phyloP scores from a whole-genome alignment of 1,140 invertebrate genomes.

The Papilio helenus region DNA sequence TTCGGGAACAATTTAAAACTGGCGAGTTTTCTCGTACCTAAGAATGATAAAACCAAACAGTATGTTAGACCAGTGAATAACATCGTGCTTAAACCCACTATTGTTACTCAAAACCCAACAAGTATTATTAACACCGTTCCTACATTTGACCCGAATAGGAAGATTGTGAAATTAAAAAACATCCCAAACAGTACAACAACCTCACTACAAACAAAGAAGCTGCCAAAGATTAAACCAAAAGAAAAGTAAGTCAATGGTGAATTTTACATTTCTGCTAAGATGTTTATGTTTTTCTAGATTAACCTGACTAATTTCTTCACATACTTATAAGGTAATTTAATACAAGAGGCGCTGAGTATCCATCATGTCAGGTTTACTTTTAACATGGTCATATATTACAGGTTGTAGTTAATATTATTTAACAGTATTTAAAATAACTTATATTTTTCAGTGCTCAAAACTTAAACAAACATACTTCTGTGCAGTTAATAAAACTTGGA shows the following conservation, averaged over 20 bases:
- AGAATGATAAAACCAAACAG: constrained; percentile 59
- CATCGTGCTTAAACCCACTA: constrained; percentile 63
- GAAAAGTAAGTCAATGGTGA: constrained; percentile 61
- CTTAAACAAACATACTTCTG: constrained; percentile 66
- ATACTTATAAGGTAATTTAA: too few species aligned
- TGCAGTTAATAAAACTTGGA: constrained; percentile 74
- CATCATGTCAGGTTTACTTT: too few species aligned
- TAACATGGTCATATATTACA: too few species aligned
- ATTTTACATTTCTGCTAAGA: constrained; percentile 29
- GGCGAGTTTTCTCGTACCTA: constrained; percentile 71
- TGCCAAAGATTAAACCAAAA: constrained; percentile 75
- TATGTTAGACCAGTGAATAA: constrained; percentile 56
- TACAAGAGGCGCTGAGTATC: too few species aligned
- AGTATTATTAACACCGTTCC: constrained; percentile 51
- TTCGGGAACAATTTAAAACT: constrained; percentile 73
- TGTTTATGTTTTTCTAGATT: too few species aligned
- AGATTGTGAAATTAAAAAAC: constrained; percentile 68
- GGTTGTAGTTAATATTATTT: neutral
- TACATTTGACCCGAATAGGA: constrained; percentile 69
- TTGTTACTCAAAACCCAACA: constrained; percentile 39
- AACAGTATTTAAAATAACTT: constrained; percentile 6
- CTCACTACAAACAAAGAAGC: constrained; percentile 55
- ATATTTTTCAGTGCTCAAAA: constrained; percentile 53
- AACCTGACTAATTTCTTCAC: too few species aligned
- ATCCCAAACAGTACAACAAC: constrained; percentile 53